Percentiles rank a stretch among this genome's conserved stretches.
These are phyloP conservation scores for Venusia cambrica DNA, from an alignment of 2,888 invertebrate genomes.

Conservation along the genomic window DNA sequence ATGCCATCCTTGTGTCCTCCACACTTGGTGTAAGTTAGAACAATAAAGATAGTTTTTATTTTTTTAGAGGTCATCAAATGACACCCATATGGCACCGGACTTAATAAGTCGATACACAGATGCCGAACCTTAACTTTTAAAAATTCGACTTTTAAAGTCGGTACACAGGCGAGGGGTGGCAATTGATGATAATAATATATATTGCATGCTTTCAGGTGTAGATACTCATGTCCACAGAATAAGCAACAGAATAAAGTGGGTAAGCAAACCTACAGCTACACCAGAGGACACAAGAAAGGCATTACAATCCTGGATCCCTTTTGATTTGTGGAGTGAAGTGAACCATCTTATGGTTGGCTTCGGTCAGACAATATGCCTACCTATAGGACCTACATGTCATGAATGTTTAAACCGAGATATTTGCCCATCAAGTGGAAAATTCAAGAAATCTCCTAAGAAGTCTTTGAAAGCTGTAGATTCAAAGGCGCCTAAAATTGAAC, in stretches of 20 bases:
- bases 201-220: constrained; percentile 88
- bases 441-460: constrained; percentile 59
- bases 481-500: constrained; percentile 32
- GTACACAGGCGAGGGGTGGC: too few relatives aligned
- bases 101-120: too few relatives aligned
- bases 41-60: too few relatives aligned
- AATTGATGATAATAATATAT: too few relatives aligned
- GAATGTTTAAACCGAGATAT: constrained; percentile 90
- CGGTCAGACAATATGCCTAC: constrained; percentile 95
- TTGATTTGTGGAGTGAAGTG: constrained; percentile 90
- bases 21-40: too few relatives aligned
- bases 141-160: constrained; percentile 10
- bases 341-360: constrained; percentile 97
- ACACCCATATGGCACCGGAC: too few relatives aligned
- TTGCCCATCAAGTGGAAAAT: constrained; percentile 85
- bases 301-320: constrained; percentile 94
- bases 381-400: constrained; percentile 90
- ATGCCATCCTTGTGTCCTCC: too few relatives aligned
- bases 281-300: constrained; percentile 94
- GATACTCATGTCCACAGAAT: constrained; percentile 99
- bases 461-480: constrained; percentile 31
- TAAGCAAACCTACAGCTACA: constrained; percentile 85
- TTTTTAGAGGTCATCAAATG: too few relatives aligned
- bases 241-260: constrained; percentile 94
- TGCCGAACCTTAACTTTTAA: not conserved